These are phyloP conservation scores for Drosophila micromelanica DNA, from an alignment of 1,140 invertebrate species.

Conservation along the genomic window DNA sequence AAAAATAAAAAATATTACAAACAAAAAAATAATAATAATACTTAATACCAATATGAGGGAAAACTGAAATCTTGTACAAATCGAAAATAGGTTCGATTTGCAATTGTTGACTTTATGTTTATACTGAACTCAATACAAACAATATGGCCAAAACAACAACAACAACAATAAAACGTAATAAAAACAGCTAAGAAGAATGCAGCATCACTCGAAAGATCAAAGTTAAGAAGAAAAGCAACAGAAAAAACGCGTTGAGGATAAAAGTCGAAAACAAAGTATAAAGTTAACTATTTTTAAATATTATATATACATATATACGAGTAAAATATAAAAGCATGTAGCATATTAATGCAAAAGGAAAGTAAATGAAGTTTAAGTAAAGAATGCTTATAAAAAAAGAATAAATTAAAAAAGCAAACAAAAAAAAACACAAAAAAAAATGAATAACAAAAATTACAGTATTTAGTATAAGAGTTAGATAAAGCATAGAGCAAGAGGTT, in stretches of 20 bases:
- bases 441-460: conserved; percentile 19
- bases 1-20: neutral
- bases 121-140: conserved; percentile 5
- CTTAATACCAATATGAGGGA: neutral
- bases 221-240: conserved; percentile 29
- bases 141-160: conserved; percentile 24
- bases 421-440: conserved; percentile 13
- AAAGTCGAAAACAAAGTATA: conserved; percentile 75
- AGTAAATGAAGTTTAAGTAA: conserved; percentile 21
- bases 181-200: conserved; percentile 27
- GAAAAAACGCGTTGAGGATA: conserved; percentile 33
- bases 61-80: conserved; percentile 7
- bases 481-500: conserved; percentile 47
- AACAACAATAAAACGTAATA: conserved; percentile 21
- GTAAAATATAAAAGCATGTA: conserved; percentile 33
- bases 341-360: conserved; percentile 18
- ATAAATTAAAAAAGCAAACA: conserved; percentile 15
- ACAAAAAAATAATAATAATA: neutral
- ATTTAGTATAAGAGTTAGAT: conserved; percentile 40
- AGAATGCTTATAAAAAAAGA: conserved; percentile 35
- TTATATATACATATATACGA: conserved; percentile 47
- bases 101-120: neutral
- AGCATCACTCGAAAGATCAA: neutral
- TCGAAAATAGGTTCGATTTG: neutral
- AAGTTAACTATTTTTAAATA: conserved; percentile 81